Base-by-base conservation (phyloP, 2,888 invertebrate genomes). In the Parnassius apollo region DNA sequence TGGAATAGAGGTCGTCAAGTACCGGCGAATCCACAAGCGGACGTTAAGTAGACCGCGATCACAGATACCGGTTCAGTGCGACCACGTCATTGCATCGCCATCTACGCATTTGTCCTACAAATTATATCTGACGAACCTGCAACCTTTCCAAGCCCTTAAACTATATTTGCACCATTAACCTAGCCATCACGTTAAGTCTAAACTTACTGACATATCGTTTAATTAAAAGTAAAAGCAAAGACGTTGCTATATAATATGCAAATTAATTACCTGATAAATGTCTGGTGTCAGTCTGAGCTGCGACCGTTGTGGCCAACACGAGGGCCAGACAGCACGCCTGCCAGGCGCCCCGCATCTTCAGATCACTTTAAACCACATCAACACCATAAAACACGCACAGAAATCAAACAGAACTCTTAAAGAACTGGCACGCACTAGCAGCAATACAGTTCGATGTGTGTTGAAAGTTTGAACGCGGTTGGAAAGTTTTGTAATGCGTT, bases 401-500 rank as follows among this genome's bases (percentile, higher is more conserved):
- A 67, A 67, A 65, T 69, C 76, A 76, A 71, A 74, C 72, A 71
- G 63, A 66, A 74, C 72, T 71, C 62, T 61, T 66, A 66, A 69
- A 52, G 64, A 68, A 66, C 75, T 62, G 68, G 66, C 75, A 57
- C 76, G 71, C 71, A 76, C 68, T 66, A 70, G 59, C 54, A 52
- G 18, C 52, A 35, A 10, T 45, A 13, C 49, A 51, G 35, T 48
- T 42, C 48, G 50, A 25, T 11, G 54, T 18, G 60, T 44, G 53
- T 64, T 68, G 82, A 85, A 86, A 86, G 86, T 87, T 82, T 67
- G 60, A 71, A 73, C 74, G 74, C 79, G 74, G 74, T 76, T 80
- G 81, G 87, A 88, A 90, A 89, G 88, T 88, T 82, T 87, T 81
- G 75, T 85, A 84, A 84, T 83, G 86, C 84, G 85, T 83, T 77